Conservation (phyloP, 2,113 vertebrate genomes). For the Ailuropoda melanoleuca region DNA sequence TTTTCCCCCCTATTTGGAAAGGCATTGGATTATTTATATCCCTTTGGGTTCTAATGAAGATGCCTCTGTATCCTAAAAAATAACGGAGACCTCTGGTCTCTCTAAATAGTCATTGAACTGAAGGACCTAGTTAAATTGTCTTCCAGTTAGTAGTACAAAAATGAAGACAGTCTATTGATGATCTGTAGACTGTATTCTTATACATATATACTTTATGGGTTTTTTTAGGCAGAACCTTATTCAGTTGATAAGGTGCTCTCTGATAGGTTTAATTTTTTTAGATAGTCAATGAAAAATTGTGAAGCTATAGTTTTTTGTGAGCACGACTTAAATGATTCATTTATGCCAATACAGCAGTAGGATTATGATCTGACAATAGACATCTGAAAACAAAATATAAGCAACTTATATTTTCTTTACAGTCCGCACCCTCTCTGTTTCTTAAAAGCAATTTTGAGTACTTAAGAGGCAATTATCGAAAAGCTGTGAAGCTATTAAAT, state of each 20-base stretch:
- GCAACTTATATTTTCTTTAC: slow-evolving; percentile 71
- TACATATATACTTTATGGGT: neutral
- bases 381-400: slow-evolving; percentile 31
- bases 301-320: neutral
- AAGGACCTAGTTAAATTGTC: neutral
- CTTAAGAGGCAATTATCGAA: slow-evolving; percentile 97
- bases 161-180: neutral
- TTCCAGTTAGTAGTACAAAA: neutral
- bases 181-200: neutral
- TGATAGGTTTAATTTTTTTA: neutral
- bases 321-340: neutral
- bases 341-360: neutral
- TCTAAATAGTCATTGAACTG: neutral
- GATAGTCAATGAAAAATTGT: neutral
- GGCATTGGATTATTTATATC: neutral
- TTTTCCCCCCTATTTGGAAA: neutral
- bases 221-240: neutral
- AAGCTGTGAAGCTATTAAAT: slow-evolving; percentile 97
- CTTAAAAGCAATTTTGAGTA: slow-evolving; percentile 99
- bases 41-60: neutral
- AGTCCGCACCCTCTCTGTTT: slow-evolving; percentile 98
- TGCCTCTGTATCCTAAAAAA: neutral
- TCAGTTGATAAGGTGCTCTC: neutral
- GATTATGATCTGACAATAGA: neutral
- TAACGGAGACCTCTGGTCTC: neutral